Evolutionary conservation across 2,888 invertebrate species (phyloP), one percentile per base, ranked within the genome.

Genomic region (Agrochola lota): DNA sequence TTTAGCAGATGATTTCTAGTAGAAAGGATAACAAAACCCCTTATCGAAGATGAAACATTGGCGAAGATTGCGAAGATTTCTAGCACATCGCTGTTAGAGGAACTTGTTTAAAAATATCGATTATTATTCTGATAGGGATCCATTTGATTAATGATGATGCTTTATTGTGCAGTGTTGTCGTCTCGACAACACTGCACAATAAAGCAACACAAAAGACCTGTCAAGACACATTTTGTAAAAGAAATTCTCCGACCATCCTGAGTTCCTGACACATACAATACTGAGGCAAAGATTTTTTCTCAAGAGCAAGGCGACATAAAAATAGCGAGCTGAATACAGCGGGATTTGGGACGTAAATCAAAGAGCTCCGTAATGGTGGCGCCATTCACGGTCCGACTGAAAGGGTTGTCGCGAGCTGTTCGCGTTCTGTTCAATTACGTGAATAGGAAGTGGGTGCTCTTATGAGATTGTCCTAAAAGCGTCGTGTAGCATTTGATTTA

Each of bases 291-390:
- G 64, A 75, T 74, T 72, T 79, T 71, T 76, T 68, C 69, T 77
- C 64, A 60, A 84, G 71, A 78, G 67, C 57, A 77, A 76, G 75
- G 79, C 75, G 74, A 85, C 84, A 86, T 82, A 84, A 88, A 88
- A 90, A 88, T 86, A 80, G 86, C 84, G 86, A 83, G 76, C 67
- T 71, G 85, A 85, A 87, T 86, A 87, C 87, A 83, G 84, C 81
- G 84, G 77, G 84, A 88, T 88, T 90, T 78, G 78, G 75, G 69
- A 81, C 87, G 87, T 90, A 90, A 91, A 92, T 92, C 92, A 91
- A 88, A 89, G 89, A 82, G 81, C 81, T 81, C 72, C 78, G 75
- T 89, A 88, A 91, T 88, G 90, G 87, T 63, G 71, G 81, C 75
- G 77, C 73, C 79, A 80, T 79, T 84, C 83, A 83, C 83, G 40